These are phyloP conservation scores for Emydura subglobosa DNA, from an alignment of 2,113 vertebrate genomes.

Conservation along the genomic window DNA sequence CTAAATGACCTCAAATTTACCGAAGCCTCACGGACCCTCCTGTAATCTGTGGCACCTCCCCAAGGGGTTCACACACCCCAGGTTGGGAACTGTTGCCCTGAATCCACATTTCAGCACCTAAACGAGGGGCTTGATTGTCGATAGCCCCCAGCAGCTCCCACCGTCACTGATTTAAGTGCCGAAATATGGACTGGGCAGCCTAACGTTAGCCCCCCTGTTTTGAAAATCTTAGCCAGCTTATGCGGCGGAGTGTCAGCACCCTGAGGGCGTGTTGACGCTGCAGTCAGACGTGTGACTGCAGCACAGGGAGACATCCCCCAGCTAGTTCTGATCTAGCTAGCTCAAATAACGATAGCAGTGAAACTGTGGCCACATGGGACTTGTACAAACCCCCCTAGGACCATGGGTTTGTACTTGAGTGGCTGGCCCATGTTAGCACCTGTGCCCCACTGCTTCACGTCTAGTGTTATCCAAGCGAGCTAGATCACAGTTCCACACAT, in stretches of 20 bases:
- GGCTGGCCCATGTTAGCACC: not conserved
- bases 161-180: not conserved
- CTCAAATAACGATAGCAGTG: not conserved
- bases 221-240: not conserved
- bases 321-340: not conserved
- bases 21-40: no score
- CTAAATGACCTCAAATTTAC: no score
- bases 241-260: no score
- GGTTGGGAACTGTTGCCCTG: no score
- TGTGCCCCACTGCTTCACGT: not conserved
- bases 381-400: not conserved
- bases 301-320: not conserved
- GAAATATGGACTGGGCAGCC: not conserved
- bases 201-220: not conserved
- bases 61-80: no score
- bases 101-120: not conserved
- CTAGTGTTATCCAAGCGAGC: not conserved
- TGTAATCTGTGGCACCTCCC: no score
- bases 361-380: not conserved
- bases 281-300: not conserved
- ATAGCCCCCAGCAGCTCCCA: not conserved
- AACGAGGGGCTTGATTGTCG: not conserved
- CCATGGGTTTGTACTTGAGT: not conserved
- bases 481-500: not conserved
- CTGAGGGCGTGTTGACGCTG: not conserved